A percentile compares a stretch with the other conserved stretches of the same genome.
These are phyloP conservation scores for Rallus crepitans DNA, from an alignment of 2,797 vertebrate genomes.

Conservation along the genomic window DNA sequence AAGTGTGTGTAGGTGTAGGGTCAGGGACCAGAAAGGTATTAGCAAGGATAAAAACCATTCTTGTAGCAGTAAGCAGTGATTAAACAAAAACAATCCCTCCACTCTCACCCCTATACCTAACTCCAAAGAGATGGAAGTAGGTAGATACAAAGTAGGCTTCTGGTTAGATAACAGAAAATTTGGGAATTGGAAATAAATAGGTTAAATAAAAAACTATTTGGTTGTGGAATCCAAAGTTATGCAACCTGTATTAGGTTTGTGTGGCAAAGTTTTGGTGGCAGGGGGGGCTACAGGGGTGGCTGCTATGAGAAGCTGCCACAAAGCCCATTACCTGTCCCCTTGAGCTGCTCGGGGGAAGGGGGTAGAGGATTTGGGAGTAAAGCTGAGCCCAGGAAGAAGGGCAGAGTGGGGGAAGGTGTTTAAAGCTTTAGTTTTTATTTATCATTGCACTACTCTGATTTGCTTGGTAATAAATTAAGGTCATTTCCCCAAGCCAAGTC, in stretches of 20 bases:
- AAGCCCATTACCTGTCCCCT: no score
- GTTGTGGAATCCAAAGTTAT: background rate
- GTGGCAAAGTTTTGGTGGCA: no score
- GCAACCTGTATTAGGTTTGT: background rate
- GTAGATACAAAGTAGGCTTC: background rate
- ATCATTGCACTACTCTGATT: no score
- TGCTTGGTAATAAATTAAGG: no score
- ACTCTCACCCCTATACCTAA: background rate
- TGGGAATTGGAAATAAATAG: background rate
- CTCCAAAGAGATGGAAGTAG: background rate
- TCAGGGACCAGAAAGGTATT: background rate
- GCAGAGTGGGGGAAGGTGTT: no score
- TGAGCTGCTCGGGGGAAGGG: no score
- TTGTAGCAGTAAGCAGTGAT: background rate
- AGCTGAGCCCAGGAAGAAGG: no score
- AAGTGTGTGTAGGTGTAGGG: background rate
- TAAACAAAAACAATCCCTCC: background rate
- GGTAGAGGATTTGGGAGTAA: no score
- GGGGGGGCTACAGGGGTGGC: no score
- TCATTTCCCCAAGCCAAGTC: no score
- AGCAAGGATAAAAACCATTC: background rate
- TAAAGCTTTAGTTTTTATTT: no score
- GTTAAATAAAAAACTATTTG: background rate
- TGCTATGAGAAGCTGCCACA: no score
- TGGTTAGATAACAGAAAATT: background rate